Evolutionary conservation across 2,113 vertebrate species (phyloP).

Genomic region (Mus musculus): DNA sequence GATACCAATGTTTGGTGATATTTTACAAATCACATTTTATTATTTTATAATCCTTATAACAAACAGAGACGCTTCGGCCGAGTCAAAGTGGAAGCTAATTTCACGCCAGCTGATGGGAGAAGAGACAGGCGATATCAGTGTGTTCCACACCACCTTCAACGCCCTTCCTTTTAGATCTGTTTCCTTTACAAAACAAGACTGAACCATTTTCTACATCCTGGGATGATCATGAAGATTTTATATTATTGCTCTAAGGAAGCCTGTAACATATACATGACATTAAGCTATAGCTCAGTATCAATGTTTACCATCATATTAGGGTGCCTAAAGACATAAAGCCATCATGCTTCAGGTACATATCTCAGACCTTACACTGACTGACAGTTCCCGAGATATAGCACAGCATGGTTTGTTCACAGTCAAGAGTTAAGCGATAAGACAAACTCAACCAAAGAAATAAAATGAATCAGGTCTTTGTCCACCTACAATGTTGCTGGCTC

Average conservation of each 20-base stretch:
- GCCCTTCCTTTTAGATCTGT: not conserved
- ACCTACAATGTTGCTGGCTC: not conserved
- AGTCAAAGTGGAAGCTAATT: conserved; percentile 38
- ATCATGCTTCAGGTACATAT: conserved; percentile 1
- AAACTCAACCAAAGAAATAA: conserved; percentile 44
- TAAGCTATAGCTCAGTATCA: conserved; percentile 25
- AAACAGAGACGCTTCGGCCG: conserved; percentile 20
- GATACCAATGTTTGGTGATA: conserved; percentile 11
- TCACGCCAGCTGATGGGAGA: not conserved
- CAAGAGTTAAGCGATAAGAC: conserved; percentile 38
- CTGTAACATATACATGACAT: not conserved
- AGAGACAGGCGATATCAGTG: not conserved
- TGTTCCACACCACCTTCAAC: not conserved
- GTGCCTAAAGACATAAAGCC: conserved; percentile 8
- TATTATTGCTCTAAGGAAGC: not conserved
- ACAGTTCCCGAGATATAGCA: conserved; percentile 42
- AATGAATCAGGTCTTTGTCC: conserved; percentile 8
- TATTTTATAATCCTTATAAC: conserved; percentile 27
- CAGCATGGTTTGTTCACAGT: not conserved
- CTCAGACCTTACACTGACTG: conserved; percentile 11
- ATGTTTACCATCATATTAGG: not conserved
- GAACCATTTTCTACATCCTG: conserved; percentile 18
- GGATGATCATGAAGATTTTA: conserved; percentile 38
- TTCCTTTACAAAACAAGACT: conserved; percentile 18
- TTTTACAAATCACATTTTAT: conserved; percentile 49